phyloP scores from a whole-genome alignment of 2,888 invertebrate species.

The Pycnomerus fuliginosus region DNA sequence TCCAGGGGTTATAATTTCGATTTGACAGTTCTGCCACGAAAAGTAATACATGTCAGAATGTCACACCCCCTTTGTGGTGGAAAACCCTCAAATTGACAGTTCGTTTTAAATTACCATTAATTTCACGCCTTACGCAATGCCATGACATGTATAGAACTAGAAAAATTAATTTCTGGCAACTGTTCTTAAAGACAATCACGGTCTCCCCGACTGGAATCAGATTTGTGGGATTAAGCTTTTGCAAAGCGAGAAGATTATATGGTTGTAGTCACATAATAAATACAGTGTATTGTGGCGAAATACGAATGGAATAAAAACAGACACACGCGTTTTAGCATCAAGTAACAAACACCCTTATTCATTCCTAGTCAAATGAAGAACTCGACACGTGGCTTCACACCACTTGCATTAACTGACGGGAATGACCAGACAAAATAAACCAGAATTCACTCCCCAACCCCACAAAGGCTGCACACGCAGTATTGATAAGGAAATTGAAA shows the following conservation, averaged over 20 bases:
- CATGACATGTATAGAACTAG: slow-evolving; percentile 29
- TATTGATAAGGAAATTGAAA: no score
- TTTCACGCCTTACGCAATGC: slow-evolving; percentile 49
- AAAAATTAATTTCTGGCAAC: slow-evolving; percentile 12
- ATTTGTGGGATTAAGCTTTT: slow-evolving; percentile 20
- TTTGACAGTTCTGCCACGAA: no score
- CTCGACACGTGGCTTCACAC: slow-evolving; percentile 39
- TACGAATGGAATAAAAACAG: slow-evolving; percentile 52
- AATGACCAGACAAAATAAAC: slow-evolving; percentile 6
- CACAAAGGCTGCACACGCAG: no score
- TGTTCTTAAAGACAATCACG: background rate
- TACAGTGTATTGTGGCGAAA: slow-evolving; percentile 46
- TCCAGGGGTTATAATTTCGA: no score
- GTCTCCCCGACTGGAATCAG: slow-evolving; percentile 17
- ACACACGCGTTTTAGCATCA: slow-evolving; percentile 47
- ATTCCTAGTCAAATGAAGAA: slow-evolving; percentile 39
- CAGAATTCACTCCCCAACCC: slow-evolving; percentile 8
- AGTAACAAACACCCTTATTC: slow-evolving; percentile 46
- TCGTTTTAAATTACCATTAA: slow-evolving; percentile 52
- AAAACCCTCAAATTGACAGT: slow-evolving; percentile 52
- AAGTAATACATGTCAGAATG: slow-evolving; percentile 46
- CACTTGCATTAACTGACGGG: slow-evolving; percentile 16
- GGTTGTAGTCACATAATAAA: slow-evolving; percentile 30
- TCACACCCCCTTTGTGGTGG: slow-evolving; percentile 44
- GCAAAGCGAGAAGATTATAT: slow-evolving; percentile 21